A percentile compares a stretch with the other conserved stretches of the same genome.
These are phyloP conservation scores for Patagioenas fasciata DNA, from an alignment of 2,113 vertebrate genomes.

Conservation along the genomic window DNA sequence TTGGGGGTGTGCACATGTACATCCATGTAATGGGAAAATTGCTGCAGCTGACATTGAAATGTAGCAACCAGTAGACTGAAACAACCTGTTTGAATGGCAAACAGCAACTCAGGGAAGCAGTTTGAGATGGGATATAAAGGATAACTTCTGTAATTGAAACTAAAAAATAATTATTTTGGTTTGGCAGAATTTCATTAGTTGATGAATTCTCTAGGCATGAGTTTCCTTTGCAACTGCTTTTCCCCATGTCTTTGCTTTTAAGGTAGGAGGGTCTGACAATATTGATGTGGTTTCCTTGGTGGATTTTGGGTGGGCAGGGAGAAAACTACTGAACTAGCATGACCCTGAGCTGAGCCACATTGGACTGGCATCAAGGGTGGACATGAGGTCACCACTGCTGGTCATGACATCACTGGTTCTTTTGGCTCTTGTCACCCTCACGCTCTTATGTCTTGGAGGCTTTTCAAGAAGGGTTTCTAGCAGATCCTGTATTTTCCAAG, in stretches of 20 bases:
- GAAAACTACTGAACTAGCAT: background rate
- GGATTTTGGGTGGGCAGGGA: background rate
- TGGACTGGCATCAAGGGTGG: background rate
- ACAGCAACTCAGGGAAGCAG: background rate
- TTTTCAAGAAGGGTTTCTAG: background rate
- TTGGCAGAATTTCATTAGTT: background rate
- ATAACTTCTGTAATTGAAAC: background rate
- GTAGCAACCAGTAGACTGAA: background rate
- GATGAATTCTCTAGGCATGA: background rate
- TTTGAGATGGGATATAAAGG: background rate
- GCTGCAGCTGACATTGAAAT: background rate
- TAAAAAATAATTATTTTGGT: background rate
- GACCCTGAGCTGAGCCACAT: rapidly evolving
- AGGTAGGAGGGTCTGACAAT: background rate
- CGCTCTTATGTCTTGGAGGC: rapidly evolving
- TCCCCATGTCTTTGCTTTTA: background rate
- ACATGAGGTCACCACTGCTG: background rate
- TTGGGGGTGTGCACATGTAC: background rate
- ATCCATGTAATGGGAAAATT: background rate
- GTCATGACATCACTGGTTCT: background rate
- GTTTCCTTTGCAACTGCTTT: background rate
- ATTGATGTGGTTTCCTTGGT: background rate
- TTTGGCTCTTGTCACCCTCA: background rate
- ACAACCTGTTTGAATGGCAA: background rate
- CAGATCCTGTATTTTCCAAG: background rate